Base-by-base conservation (phyloP, 2,797 vertebrate genomes). In the Clarias laeviceps region DNA sequence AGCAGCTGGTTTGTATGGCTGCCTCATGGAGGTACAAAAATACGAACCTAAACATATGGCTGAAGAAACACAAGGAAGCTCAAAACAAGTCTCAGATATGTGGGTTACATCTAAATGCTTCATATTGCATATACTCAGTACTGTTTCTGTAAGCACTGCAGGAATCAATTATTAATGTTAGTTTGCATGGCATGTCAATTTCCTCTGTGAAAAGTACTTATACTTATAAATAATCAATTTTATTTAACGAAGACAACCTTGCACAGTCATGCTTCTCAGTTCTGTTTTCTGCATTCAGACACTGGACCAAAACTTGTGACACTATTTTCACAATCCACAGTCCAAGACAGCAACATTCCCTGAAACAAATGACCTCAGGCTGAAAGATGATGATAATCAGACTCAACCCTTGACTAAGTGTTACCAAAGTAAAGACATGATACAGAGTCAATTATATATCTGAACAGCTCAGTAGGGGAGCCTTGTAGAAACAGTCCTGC, bases 91-190 rank as follows among this genome's bases (percentile, higher is more conserved):
- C 24, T 73, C 40, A 7, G 24, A n/a, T 27, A 24, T 37, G 8
- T 50, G 40, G 24, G 14, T 54, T 29, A 14, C 54, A 74, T 56
- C 50, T 74, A 74, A 74, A 74, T 56, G 69, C 8, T 72, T 37
- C 12, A 15, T 72, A 54, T 73, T 27, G 24, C 8, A 59, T 32
- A 59, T 32, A 59, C 57, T 22, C 5, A 57, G 20, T 22, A 32
- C 29, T 77, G 27, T 56, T 20, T 76, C 50, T 76, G 50, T 32
- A 76, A 77, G 22, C 74, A 77, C 27, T 57, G 29, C 74, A 77
- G 22, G 74, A 78, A 34, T 61, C 56, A 61, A 61, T 61, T 78
- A 78, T 78, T 61, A 78, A 78, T 61, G 22, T 59, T 77, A 27
- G 27, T 76, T 57, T 76, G 73, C 50, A 57, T 20, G n/a, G 27